Conservation (phyloP, 2,113 vertebrate species). For the Bufo gargarizans region DNA sequence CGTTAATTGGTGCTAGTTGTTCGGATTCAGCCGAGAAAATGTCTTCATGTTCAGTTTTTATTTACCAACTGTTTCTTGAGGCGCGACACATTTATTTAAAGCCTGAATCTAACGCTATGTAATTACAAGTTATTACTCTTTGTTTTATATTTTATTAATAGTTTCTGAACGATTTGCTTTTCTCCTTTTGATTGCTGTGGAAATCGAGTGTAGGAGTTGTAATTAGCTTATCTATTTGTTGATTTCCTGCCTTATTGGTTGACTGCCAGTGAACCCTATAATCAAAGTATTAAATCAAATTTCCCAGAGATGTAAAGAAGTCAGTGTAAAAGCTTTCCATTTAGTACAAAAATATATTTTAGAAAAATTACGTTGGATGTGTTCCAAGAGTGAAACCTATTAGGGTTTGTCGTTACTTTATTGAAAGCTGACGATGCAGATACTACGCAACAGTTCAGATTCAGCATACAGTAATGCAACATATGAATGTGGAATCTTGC, state of each 20-base stretch:
- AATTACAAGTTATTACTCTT: slow-evolving; percentile 30
- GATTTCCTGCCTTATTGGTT: slow-evolving; percentile 41
- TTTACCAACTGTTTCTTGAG: slow-evolving; percentile 18
- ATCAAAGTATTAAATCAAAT: slow-evolving; percentile 47
- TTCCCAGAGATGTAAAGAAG: slow-evolving; percentile 32
- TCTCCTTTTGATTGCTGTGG: slow-evolving; percentile 7
- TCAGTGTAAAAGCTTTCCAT: slow-evolving; percentile 12
- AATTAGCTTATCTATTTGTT: slow-evolving; percentile 50
- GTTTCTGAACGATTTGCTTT: slow-evolving; percentile 32
- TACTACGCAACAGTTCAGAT: no score
- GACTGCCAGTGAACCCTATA: slow-evolving; percentile 41
- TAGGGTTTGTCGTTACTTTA: no score
- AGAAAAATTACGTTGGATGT: neutral
- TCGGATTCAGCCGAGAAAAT: neutral
- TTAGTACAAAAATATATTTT: slow-evolving; percentile 21
- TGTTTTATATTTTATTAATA: slow-evolving; percentile 49
- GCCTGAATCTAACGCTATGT: neutral
- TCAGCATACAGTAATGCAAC: no score
- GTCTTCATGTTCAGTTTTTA: neutral
- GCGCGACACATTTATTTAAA: slow-evolving; percentile 4
- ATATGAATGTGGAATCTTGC: no score
- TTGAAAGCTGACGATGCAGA: no score
- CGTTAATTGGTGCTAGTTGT: neutral
- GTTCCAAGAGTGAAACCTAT: neutral
- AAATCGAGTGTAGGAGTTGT: slow-evolving; percentile 38